phyloP scores from a whole-genome alignment of 2,113 vertebrate genomes.

The Carassius auratus region DNA sequence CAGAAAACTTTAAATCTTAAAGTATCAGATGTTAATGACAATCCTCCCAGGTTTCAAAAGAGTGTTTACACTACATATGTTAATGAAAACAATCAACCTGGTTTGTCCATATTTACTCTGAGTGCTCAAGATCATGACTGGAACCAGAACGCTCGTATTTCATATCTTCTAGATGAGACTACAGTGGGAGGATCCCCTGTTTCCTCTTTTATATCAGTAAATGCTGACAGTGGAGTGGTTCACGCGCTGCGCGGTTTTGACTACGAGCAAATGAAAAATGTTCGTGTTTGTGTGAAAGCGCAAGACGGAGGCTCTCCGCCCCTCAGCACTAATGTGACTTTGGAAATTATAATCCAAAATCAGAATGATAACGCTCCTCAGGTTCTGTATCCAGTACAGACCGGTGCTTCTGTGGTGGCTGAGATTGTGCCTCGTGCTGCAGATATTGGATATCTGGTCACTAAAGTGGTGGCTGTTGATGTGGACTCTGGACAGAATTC shows the following conservation, averaged over 20 bases:
- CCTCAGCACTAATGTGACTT: constrained; percentile 58
- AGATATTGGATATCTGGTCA: constrained; percentile 70
- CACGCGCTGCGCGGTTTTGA: no score
- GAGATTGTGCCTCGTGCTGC: constrained; percentile 64
- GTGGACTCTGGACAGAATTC: constrained; percentile 33
- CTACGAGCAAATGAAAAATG: no score
- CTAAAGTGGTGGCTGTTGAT: constrained; percentile 74
- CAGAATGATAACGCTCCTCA: constrained; percentile 77
- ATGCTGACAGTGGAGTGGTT: no score
- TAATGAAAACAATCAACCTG: constrained; percentile 61
- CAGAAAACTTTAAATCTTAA: no score
- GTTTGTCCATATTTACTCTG: constrained; percentile 55
- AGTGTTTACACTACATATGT: constrained; percentile 61
- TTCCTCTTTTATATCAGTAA: no score
- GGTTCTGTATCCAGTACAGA: constrained; percentile 67
- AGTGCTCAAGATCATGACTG: no score
- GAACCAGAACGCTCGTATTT: no score
- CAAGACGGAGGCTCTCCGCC: constrained; percentile 63
- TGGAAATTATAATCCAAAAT: constrained; percentile 68
- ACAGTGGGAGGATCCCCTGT: no score
- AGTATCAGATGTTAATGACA: constrained; percentile 60
- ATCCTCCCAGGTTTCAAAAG: no score
- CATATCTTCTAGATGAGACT: no score
- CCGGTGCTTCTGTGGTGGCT: constrained; percentile 50
- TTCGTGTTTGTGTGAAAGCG: constrained; percentile 53